A percentile compares a stretch with the other conserved stretches of the same genome.
These are phyloP conservation scores for Lasioglossum baleicum DNA, from an alignment of 1,140 invertebrate genomes.

Conservation along the genomic window DNA sequence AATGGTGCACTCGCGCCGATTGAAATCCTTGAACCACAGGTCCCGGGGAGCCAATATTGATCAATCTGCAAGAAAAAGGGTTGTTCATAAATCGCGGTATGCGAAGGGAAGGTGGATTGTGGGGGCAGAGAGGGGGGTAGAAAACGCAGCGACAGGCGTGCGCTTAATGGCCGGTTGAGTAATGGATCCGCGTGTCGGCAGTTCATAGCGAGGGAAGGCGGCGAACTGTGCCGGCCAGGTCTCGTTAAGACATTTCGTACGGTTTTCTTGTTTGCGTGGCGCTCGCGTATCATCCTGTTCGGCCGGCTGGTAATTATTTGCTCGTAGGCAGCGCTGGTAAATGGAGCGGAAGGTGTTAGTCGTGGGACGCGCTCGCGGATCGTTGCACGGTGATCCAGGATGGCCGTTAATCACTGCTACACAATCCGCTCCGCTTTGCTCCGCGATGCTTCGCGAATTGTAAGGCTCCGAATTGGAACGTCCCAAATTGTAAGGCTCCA, in stretches of 20 bases:
- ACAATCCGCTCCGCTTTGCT: too few relatives aligned
- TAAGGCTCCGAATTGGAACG: too few relatives aligned
- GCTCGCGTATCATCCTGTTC: background rate
- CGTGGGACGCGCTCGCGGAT: conserved; percentile 7
- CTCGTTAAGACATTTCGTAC: conserved; percentile 1
- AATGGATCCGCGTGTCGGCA: background rate
- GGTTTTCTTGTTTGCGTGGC: background rate
- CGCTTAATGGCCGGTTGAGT: background rate
- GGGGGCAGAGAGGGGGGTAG: background rate
- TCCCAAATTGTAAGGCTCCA: too few relatives aligned
- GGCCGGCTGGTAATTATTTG: conserved; percentile 3
- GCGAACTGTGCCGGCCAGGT: background rate
- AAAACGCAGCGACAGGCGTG: background rate
- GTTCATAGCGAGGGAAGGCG: background rate
- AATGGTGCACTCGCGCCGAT: too few relatives aligned
- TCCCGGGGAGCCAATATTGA: too few relatives aligned
- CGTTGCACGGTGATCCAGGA: background rate
- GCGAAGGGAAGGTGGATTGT: too few relatives aligned
- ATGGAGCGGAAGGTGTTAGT: conserved; percentile 11
- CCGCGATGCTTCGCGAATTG: too few relatives aligned
- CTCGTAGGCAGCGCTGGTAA: background rate
- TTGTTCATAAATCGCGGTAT: background rate
- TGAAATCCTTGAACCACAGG: too few relatives aligned
- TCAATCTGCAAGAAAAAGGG: background rate
- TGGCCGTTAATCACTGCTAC: background rate